Base-by-base conservation (phyloP, 2,888 invertebrate species). In the Pseudoips prasinana region DNA sequence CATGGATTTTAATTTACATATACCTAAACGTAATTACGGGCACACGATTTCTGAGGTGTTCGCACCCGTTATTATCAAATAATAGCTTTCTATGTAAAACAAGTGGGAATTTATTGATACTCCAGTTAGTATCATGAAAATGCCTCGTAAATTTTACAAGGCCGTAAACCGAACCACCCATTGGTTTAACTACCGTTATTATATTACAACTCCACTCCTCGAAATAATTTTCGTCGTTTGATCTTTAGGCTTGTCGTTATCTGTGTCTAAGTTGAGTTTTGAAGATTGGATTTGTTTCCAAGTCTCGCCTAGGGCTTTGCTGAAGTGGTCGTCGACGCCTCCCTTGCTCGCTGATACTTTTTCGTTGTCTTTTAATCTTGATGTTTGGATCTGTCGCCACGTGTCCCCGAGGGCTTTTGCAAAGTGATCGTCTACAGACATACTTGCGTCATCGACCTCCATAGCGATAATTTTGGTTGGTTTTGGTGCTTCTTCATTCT, bases 381-480 rank as follows among this genome's bases (percentile, higher is more conserved):
- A 91, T 37, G 91, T 92, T 67, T 93, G 93, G 42, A 94, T 83
- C 73, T 93, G 92, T 46, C 90, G 89, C 96, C 96, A 96, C 0
- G 95, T 96, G 66, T 95, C 95, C 14, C 94, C 94, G 25, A 97
- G 85, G 0, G 97, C 96, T 86, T 96, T 96, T 18, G 96, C 96
- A 83, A 97, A 97, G 73, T 97, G 97, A 72, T 97, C 96, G 81
- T 97, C 96, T 25, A 97, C 96, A 42, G 94, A 92, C 18, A 91
- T 68, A 49, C 90, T 90, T 4, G 91, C 84, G 42, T 89, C 81
- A 40, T 90, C 90, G n/a, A 91, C 90, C 67, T 91, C 91, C 82
- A 92, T 87, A 1, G 90, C 90, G 26, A 87, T 86, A 26, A 83
- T 82, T 67, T 83, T 86, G 14, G 76, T 57, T 1, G 81, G 78